Evolutionary conservation across 2,113 vertebrate species (phyloP).

Genomic region (Gopherus flavomarginatus): DNA sequence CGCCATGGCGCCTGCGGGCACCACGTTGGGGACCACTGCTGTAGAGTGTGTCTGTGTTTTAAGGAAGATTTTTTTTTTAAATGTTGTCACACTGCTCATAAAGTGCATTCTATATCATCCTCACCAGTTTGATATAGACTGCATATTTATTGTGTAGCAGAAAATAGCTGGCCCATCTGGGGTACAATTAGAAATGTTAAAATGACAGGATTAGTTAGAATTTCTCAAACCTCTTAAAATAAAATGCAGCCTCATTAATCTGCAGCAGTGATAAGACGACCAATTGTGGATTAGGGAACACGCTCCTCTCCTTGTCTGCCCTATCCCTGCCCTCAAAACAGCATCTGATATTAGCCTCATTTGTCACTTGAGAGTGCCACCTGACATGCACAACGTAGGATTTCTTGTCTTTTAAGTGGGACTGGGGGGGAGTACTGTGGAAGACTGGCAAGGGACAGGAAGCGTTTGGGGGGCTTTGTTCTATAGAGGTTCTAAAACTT

Average conservation of each 20-base stretch:
- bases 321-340: not conserved
- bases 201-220: not conserved
- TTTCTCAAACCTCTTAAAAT: constrained; percentile 40
- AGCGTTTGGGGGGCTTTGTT: not conserved
- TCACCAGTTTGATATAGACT: constrained; percentile 7
- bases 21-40: not conserved
- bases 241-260: constrained; percentile 25
- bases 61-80: not conserved
- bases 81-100: not conserved
- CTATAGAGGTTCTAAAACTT: not conserved
- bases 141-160: not conserved
- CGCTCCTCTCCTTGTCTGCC: not conserved
- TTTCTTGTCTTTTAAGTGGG: not conserved
- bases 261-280: constrained; percentile 39
- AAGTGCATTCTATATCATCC: not conserved
- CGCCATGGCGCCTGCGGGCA: too few species aligned
- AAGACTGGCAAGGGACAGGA: not conserved
- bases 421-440: not conserved
- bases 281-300: constrained; percentile 11
- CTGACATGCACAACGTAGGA: not conserved
- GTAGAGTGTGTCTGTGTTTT: not conserved
- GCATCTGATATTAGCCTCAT: not conserved
- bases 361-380: not conserved
- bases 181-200: constrained; percentile 53
- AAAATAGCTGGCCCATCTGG: constrained; percentile 37